Conservation (phyloP, 2,113 vertebrate genomes). For the Micronycteris hirsuta region DNA sequence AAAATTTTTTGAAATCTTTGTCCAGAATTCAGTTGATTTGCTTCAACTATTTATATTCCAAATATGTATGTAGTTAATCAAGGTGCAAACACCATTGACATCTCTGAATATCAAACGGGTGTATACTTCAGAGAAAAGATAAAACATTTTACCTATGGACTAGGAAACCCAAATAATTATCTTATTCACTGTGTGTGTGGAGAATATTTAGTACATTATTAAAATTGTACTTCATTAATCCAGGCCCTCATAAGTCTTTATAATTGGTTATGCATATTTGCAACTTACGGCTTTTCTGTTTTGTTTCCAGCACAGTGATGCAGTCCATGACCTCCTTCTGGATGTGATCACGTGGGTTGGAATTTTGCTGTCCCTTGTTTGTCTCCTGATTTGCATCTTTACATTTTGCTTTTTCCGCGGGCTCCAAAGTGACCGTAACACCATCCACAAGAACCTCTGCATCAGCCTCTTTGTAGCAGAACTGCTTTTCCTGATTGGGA, state of each 20-base stretch:
- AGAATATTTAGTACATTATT: not conserved
- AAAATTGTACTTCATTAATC: not conserved
- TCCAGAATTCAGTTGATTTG: not conserved
- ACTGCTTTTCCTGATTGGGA: constrained; percentile 96
- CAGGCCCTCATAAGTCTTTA: not conserved
- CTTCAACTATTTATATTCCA: not conserved
- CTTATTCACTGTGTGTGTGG: not conserved
- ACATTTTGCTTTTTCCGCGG: constrained; percentile 99
- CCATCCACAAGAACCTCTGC: constrained; percentile 98
- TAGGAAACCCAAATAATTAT: not conserved
- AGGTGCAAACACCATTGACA: not conserved
- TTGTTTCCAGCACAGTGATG: constrained; percentile 87
- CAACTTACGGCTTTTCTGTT: constrained; percentile 37
- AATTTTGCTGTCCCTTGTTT: constrained; percentile 97
- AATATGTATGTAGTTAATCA: not conserved
- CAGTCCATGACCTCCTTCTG: constrained; percentile 93
- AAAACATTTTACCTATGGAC: not conserved
- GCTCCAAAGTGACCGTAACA: constrained; percentile 97
- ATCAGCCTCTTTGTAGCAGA: constrained; percentile 97
- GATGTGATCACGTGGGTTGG: constrained; percentile 99
- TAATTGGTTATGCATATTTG: not conserved
- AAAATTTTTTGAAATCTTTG: not conserved
- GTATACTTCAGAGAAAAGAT: not conserved
- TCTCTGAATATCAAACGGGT: not conserved
- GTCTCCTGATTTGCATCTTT: constrained; percentile 99